Evolutionary conservation across 1,140 invertebrate genomes (phyloP).

Genomic region (Lamellibrachia luymesi): DNA sequence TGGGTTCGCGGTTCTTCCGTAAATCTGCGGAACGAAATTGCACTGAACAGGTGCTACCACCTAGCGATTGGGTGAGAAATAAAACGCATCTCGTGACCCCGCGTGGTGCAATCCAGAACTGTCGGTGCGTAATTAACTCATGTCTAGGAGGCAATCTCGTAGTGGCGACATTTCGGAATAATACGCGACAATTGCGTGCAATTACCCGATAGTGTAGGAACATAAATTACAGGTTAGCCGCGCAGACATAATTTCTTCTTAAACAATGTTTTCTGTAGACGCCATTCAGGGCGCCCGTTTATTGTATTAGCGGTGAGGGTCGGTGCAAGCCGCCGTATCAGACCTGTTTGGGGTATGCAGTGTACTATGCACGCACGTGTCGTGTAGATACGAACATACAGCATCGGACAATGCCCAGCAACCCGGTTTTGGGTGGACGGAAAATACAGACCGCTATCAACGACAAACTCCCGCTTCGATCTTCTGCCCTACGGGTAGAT

Average conservation of each 20-base stretch:
- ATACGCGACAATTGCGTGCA: background rate
- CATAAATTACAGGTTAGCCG: background rate
- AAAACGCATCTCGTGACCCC: background rate
- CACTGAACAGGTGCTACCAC: background rate
- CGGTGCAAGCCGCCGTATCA: background rate
- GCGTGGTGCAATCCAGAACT: background rate
- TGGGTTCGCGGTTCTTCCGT: too few species aligned
- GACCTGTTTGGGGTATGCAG: background rate
- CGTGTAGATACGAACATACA: background rate
- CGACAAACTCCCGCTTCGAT: background rate
- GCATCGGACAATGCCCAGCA: background rate
- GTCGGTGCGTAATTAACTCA: background rate
- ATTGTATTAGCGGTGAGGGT: background rate
- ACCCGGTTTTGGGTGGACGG: background rate
- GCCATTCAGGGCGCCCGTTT: background rate
- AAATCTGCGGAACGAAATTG: background rate
- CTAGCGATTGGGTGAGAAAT: background rate
- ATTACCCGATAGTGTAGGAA: background rate
- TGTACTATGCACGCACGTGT: too few species aligned
- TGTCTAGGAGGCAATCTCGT: background rate
- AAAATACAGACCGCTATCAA: background rate
- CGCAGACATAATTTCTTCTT: background rate
- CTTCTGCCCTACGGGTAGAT: background rate
- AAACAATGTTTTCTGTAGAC: background rate
- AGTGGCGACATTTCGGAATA: background rate